These are phyloP conservation scores for Coranthus polyacanthus DNA, from an alignment of 2,797 vertebrate genomes.

Conservation along the genomic window DNA sequence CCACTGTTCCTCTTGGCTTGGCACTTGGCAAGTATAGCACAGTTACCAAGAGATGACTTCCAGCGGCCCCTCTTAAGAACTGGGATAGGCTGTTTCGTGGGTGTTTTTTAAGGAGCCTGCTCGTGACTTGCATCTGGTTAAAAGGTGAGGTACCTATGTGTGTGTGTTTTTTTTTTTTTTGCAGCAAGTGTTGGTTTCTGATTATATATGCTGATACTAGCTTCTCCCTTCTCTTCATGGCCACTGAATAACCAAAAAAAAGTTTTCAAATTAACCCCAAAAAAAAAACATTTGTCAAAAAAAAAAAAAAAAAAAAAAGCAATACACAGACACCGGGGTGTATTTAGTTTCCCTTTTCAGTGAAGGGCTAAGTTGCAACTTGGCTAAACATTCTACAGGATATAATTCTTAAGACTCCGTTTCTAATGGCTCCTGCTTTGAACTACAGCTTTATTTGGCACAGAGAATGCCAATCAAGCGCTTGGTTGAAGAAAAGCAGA, in stretches of 20 bases:
- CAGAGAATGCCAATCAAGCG: constrained; percentile 57
- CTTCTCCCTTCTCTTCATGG: constrained; percentile 11
- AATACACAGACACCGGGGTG: background rate
- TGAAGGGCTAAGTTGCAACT: constrained; percentile 61
- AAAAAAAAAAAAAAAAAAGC: constrained; percentile 27
- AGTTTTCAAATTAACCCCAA: constrained; percentile 44
- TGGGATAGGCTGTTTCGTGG: background rate
- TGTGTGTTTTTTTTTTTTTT: constrained; percentile 19
- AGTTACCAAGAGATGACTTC: constrained; percentile 46
- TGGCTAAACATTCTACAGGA: constrained; percentile 64
- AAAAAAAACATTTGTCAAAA: constrained; percentile 55
- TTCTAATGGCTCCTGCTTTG: constrained; percentile 56
- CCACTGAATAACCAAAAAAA: constrained; percentile 8
- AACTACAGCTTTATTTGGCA: constrained; percentile 60
- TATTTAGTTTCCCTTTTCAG: constrained; percentile 36
- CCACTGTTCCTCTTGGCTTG: constrained; percentile 68
- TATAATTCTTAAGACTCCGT: constrained; percentile 47
- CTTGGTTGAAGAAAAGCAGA: constrained; percentile 43
- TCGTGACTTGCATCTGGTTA: constrained; percentile 11
- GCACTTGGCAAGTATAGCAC: constrained; percentile 63
- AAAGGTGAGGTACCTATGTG: constrained; percentile 48
- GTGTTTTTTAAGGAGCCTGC: constrained; percentile 1
- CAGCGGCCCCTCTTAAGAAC: constrained; percentile 24
- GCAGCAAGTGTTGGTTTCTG: constrained; percentile 22
- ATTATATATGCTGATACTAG: background rate